Base-by-base conservation (phyloP, 2,797 vertebrate genomes). In the Podarcis lilfordi region DNA sequence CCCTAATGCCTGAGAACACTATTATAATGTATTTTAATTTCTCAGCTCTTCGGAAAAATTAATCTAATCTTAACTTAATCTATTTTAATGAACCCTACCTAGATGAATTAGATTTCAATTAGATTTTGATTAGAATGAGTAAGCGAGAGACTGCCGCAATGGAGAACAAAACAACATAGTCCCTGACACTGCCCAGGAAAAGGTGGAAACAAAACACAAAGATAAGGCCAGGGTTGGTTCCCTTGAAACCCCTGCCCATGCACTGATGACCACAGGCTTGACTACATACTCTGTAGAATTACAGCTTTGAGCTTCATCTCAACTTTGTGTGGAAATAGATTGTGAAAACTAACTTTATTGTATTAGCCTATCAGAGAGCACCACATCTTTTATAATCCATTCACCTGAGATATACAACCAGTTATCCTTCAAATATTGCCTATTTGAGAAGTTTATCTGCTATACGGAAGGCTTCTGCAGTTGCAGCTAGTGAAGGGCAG, bases 71-170 rank as follows among this genome's bases (percentile, higher is more conserved):
- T 92, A 92, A 92, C 88, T 66, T 92, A 92, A 91, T 93, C 25
- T 91, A 69, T 93, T 94, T 91, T 93, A 94, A 93, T 92, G 86
- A 88, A 76, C 86, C 3, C 59, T 93, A 88, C 84, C 40, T 88
- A 64, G 68, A 80, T 91, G 19, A 93, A 95, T 93, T 94, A 92
- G 83, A 90, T 92, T 94, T 91, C 90, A 93, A 88, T 91, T 95
- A 91, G 66, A 69, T 86, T 94, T 94, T 93, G 23, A 92, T 92
- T 94, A 94, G 75, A 82, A 86, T 86, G 92, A 90, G 69, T 72
- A 85, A 89, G 55, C 68, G 78, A 91, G 82, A 81, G 55, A 37
- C 5, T 87, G 86, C 71, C n/a, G 64, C 78, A 88, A 50, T 88
- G 86, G 79, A 91, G 72, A 32, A 92, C 40, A 86, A 82, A 92